Conservation (phyloP, 2,888 invertebrate species). For the Callosobruchus maculatus region DNA sequence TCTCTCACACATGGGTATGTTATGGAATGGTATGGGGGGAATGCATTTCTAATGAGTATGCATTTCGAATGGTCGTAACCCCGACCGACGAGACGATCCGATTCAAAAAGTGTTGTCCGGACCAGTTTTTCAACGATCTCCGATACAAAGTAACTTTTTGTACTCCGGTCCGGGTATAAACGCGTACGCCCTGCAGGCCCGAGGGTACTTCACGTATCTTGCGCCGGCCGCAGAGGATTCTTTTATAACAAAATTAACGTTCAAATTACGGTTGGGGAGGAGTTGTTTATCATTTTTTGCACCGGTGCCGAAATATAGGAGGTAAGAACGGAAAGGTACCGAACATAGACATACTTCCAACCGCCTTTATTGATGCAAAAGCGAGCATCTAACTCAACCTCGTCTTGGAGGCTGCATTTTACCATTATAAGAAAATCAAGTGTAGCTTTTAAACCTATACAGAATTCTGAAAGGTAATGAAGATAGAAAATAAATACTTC, state of each 20-base stretch:
- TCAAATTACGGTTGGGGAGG: background rate
- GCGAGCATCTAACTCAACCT: no score
- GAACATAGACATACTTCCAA: no score
- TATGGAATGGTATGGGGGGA: background rate
- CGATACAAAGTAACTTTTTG: background rate
- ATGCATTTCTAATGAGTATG: background rate
- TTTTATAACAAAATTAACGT: background rate
- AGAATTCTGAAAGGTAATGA: no score
- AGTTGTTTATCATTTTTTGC: background rate
- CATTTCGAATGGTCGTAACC: background rate
- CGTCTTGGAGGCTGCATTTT: no score
- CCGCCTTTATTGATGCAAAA: no score
- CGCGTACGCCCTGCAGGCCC: background rate
- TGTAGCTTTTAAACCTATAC: no score
- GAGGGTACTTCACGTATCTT: background rate
- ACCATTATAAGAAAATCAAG: no score
- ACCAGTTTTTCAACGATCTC: background rate
- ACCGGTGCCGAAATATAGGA: background rate
- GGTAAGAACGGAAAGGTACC: background rate
- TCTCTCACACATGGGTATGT: background rate
- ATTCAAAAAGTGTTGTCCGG: background rate
- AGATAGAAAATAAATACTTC: no score
- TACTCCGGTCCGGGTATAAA: background rate
- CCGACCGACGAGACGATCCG: background rate
- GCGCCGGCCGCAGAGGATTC: background rate